These are phyloP conservation scores for Thunnus maccoyii DNA, from an alignment of 2,113 vertebrate species.

Conservation along the genomic window DNA sequence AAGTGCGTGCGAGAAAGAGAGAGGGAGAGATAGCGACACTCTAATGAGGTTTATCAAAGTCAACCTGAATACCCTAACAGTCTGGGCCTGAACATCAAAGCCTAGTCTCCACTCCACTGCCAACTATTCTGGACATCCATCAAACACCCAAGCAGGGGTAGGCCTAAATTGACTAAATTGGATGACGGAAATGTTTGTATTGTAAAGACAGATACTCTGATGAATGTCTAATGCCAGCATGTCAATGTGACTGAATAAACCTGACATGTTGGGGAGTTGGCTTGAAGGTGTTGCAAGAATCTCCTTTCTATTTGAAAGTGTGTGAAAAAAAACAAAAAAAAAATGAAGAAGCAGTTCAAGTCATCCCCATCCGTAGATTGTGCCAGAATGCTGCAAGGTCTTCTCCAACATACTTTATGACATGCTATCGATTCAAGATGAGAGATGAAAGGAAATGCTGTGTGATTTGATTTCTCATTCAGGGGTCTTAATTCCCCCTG, in stretches of 20 bases:
- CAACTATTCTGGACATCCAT: conserved; percentile 64
- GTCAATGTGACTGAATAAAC: conserved; percentile 42
- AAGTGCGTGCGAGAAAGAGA: conserved; percentile 39
- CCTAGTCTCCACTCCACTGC: conserved; percentile 53
- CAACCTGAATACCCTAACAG: conserved; percentile 75
- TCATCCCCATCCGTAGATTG: conserved; percentile 42
- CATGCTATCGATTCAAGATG: conserved; percentile 72
- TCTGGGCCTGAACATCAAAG: conserved; percentile 72
- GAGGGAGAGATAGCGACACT: conserved; percentile 47
- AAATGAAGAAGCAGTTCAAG: conserved; percentile 17
- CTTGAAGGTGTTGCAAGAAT: conserved; percentile 43
- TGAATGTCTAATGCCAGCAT: conserved; percentile 47
- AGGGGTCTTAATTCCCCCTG: conserved; percentile 68
- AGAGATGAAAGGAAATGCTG: conserved; percentile 77
- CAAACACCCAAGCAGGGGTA: conserved; percentile 47
- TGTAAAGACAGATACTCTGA: conserved; percentile 53
- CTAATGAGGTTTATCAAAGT: conserved; percentile 81
- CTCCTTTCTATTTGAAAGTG: conserved; percentile 23
- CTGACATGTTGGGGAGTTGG: conserved; percentile 33
- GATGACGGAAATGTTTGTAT: conserved; percentile 63
- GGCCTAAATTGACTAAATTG: conserved; percentile 68
- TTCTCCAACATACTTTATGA: conserved; percentile 68
- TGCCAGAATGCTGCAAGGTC: conserved; percentile 47
- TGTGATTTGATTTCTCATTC: conserved; percentile 77
- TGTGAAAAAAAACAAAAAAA: background rate